Evolutionary conservation across 2,113 vertebrate genomes (phyloP).

Genomic region (Actinemys pallida): DNA sequence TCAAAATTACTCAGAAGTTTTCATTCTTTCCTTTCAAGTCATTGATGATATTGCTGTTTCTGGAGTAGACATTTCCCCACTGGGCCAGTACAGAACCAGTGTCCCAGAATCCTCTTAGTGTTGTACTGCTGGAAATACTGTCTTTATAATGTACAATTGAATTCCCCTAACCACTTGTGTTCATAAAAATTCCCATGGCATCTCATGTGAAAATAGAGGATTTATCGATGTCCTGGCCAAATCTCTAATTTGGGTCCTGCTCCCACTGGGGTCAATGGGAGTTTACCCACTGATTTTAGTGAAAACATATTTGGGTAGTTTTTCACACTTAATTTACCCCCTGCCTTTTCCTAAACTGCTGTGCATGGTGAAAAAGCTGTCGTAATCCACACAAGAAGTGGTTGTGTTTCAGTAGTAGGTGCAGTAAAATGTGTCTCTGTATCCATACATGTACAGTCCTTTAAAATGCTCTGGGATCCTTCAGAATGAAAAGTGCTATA

Average conservation of each 20-base stretch:
- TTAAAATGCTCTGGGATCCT: neutral
- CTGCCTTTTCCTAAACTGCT: neutral
- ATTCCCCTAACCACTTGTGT: neutral
- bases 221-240: neutral
- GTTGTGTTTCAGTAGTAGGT: neutral
- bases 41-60: neutral
- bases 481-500: neutral
- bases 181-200: neutral
- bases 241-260: neutral
- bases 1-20: neutral
- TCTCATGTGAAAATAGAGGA: neutral
- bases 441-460: neutral
- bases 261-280: neutral
- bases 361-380: neutral
- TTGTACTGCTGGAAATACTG: neutral
- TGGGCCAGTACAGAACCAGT: neutral
- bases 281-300: neutral
- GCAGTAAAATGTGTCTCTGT: neutral
- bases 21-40: neutral
- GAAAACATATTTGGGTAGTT: rapidly evolving
- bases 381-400: neutral
- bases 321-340: neutral
- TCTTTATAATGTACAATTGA: neutral
- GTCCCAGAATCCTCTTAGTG: neutral
- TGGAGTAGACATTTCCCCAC: neutral